These are phyloP conservation scores for Ladona fulva DNA, from an alignment of 1,140 invertebrate genomes.

Conservation along the genomic window DNA sequence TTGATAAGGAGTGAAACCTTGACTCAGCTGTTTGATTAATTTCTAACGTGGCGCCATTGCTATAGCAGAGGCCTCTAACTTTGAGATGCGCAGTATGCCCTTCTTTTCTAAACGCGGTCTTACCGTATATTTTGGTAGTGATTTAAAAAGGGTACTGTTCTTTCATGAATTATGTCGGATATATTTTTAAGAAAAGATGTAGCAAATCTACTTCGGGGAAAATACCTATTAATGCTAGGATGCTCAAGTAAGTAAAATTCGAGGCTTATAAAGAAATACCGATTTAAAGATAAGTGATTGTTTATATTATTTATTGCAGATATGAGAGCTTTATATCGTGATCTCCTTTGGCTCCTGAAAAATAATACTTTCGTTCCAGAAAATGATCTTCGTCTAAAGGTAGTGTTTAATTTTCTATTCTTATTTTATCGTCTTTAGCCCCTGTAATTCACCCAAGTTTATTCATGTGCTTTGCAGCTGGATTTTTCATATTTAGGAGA, in stretches of 20 bases:
- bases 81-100: too few relatives aligned
- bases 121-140: too few relatives aligned
- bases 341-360: constrained; percentile 34
- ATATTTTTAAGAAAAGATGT: constrained; percentile 15
- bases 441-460: too few relatives aligned
- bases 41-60: too few relatives aligned
- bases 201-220: constrained; percentile 10
- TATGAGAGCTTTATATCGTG: constrained; percentile 37
- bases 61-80: too few relatives aligned
- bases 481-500: constrained; percentile 20
- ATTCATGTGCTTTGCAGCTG: constrained; percentile 10
- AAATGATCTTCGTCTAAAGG: constrained; percentile 29
- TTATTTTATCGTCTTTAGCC: too few relatives aligned
- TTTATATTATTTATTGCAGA: constrained; percentile 22
- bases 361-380: constrained; percentile 28
- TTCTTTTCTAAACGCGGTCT: too few relatives aligned
- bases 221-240: constrained; percentile 14
- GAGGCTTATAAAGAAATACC: too few relatives aligned
- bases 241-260: constrained; percentile 16
- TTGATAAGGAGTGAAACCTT: too few relatives aligned
- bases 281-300: too few relatives aligned
- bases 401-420: constrained; percentile 14
- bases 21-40: too few relatives aligned
- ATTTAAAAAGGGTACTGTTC: too few relatives aligned
- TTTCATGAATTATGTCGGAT: constrained; percentile 8